phyloP scores from a whole-genome alignment of 2,888 invertebrate species.

The Melanostoma mellinum region DNA sequence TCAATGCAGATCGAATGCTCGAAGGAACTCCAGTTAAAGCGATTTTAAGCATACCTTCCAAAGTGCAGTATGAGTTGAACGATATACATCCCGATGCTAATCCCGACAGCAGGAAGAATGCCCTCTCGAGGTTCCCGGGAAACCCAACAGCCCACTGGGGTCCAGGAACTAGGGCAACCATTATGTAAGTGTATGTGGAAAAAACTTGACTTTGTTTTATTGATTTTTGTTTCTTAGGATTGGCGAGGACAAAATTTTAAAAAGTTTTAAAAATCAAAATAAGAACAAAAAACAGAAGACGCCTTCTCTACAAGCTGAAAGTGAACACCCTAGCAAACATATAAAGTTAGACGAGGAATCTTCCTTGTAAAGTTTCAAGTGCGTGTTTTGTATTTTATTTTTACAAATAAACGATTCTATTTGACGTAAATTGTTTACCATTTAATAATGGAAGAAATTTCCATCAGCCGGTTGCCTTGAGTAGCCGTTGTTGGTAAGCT shows the following conservation, averaged over 20 bases:
- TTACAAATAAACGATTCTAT: constrained; percentile 54
- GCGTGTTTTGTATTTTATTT: constrained; percentile 15
- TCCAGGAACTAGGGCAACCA: constrained; percentile 91
- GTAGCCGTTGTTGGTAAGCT: constrained; percentile 91
- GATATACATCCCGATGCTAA: constrained; percentile 86
- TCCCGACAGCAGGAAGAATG: constrained; percentile 88
- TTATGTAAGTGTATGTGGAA: constrained; percentile 85
- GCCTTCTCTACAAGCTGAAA: constrained; percentile 43
- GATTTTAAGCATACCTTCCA: constrained; percentile 84
- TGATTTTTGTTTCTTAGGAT: constrained; percentile 82
- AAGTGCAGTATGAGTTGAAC: constrained; percentile 82
- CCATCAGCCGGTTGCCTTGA: constrained; percentile 90
- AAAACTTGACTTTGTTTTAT: constrained; percentile 28
- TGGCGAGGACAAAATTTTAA: constrained; percentile 85
- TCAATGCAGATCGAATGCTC: constrained; percentile 85
- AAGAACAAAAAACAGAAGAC: constrained; percentile 83
- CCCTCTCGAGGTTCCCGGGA: constrained; percentile 90
- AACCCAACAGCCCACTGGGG: constrained; percentile 96
- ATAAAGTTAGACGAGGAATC: constrained; percentile 38
- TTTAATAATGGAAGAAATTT: constrained; percentile 87
- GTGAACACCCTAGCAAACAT: constrained; percentile 43
- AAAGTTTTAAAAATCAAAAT: constrained; percentile 87
- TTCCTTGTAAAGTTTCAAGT: not conserved
- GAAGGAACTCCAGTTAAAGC: constrained; percentile 79
- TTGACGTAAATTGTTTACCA: constrained; percentile 2